A percentile compares a stretch with the other conserved stretches of the same genome.
phyloP scores from a whole-genome alignment of 1,140 invertebrate species.

The Andrena cerasifolii region DNA sequence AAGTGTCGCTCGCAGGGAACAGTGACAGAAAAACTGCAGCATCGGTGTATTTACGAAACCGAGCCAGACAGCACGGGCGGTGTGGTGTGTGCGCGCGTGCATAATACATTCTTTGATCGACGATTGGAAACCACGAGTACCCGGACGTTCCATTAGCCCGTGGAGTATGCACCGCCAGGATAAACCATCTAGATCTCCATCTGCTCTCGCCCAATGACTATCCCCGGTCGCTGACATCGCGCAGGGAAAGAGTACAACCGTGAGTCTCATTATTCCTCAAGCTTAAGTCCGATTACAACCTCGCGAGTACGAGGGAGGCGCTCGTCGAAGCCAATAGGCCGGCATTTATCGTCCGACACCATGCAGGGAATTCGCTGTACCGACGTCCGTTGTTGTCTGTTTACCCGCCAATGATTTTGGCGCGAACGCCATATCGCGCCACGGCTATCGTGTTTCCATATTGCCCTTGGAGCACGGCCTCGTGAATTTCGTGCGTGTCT shows the following conservation, averaged over 20 bases:
- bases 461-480: conserved; percentile 38
- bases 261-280: no score
- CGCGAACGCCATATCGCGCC: background rate
- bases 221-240: no score
- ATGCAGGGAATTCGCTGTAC: background rate
- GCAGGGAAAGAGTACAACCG: no score
- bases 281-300: no score
- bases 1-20: conserved; percentile 17
- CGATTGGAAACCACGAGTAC: background rate
- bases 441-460: background rate
- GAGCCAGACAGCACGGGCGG: background rate
- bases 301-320: no score
- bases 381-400: background rate
- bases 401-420: conserved; percentile 33
- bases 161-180: conserved; percentile 46
- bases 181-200: conserved; percentile 17
- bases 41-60: background rate
- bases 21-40: background rate
- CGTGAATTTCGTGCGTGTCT: no score
- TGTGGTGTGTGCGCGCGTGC: background rate
- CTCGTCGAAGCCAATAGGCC: background rate
- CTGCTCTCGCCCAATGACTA: no score
- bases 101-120: background rate
- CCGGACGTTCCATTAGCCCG: conserved; percentile 17
- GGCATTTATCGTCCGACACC: conserved; percentile 15